Base-by-base conservation (phyloP, 2,113 vertebrate species). In the Burhinus bistriatus region DNA sequence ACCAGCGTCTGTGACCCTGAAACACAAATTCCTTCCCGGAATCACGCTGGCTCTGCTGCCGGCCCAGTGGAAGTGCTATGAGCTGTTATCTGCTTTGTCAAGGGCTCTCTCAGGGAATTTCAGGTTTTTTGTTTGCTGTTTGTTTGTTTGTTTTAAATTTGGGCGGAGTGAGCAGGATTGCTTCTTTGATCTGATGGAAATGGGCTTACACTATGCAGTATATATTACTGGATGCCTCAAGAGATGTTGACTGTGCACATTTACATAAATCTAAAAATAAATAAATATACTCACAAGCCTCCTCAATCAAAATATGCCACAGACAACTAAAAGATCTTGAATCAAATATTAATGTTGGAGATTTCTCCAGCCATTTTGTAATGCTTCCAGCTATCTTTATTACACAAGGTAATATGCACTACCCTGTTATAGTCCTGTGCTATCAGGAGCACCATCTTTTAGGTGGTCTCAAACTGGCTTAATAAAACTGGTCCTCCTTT, bases 281-380 rank as follows among this genome's bases (percentile, higher is more conserved):
- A 97, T 92, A 97, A 96, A 98, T 97, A 98, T 95, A 93, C 90
- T 73, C 54, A 70, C 89, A 96, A 58, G 91, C 93, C 98, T 98
- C 97, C 96, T 98, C 98, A 97, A 98, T 98, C 98, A 98, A 98
- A 98, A 98, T 98, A 98, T 98, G 98, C 97, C 98, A 98, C 23
- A 64, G 89, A 96, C 97, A 98, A 98, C 98, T 98, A 98, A 98
- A 98, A 98, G 97, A 98, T 96, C 95, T 81, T 97, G 97, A 98
- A 98, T 98, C 97, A 98, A 98, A 98, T 98, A 98, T 98, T 98
- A 98, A 98, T 98, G 98, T 32, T 96, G 78, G 81, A 96, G 96
- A 97, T 97, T 94, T 96, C 97, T 96, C 96, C 96, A 97, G 7
- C 54, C 94, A 95, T 98, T 98, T 98, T 97, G 87, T 96, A 98